Percentiles rank a stretch among this genome's conserved stretches.
phyloP scores from a whole-genome alignment of 2,888 invertebrate genomes.

The Pecten maximus region DNA sequence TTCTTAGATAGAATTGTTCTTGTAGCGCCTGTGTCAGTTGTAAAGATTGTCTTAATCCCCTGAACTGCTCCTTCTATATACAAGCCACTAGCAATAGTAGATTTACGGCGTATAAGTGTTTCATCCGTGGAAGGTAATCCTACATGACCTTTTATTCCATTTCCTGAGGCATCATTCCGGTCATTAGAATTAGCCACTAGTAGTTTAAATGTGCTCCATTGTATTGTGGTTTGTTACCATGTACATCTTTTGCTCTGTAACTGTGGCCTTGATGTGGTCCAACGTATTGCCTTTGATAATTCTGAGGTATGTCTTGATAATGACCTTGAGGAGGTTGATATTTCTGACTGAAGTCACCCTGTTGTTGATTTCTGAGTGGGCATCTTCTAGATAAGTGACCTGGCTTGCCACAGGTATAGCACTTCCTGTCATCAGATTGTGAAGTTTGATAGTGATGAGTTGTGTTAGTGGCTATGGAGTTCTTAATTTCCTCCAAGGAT shows the following conservation, averaged over 20 bases:
- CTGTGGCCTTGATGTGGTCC: background rate
- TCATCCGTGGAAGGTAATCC: background rate
- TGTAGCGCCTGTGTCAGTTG: slow-evolving; percentile 48
- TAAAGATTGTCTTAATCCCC: slow-evolving; percentile 36
- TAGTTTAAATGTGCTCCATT: slow-evolving; percentile 37
- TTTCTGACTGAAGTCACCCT: too few species aligned
- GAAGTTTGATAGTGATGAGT: background rate
- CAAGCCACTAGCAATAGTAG: slow-evolving; percentile 37
- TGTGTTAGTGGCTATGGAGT: background rate
- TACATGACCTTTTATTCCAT: slow-evolving; percentile 8
- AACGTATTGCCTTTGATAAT: too few species aligned
- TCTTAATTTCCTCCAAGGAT: background rate
- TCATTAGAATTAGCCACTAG: slow-evolving; percentile 37
- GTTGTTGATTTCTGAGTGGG: background rate
- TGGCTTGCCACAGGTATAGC: background rate
- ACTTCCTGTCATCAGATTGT: background rate
- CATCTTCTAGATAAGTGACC: background rate
- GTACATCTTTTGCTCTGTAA: too few species aligned
- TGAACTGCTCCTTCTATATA: slow-evolving; percentile 43
- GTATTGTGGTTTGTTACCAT: background rate
- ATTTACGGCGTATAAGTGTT: slow-evolving; percentile 13
- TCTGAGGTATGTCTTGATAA: background rate
- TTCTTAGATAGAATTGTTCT: slow-evolving; percentile 45
- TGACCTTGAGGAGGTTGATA: background rate
- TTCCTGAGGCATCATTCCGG: slow-evolving; percentile 1